A percentile compares a stretch with the other conserved stretches of the same genome.
Conservation (phyloP, 1,140 invertebrate genomes). For the Popillia japonica region DNA sequence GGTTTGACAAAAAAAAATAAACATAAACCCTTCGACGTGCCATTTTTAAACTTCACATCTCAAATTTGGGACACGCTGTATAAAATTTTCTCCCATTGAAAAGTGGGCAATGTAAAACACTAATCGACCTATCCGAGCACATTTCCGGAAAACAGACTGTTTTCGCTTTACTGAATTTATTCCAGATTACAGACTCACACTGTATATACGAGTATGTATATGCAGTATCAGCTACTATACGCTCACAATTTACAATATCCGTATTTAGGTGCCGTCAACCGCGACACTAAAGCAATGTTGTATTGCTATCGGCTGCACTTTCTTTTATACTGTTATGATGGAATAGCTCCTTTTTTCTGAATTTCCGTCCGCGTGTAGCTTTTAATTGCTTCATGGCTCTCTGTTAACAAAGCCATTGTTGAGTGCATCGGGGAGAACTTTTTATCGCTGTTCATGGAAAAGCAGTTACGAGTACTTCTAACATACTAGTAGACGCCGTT, state of each 20-base stretch:
- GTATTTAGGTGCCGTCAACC: background rate
- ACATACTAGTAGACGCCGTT: background rate
- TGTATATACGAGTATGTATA: too few relatives aligned
- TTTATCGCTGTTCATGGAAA: conserved; percentile 22
- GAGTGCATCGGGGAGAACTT: background rate
- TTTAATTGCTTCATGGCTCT: conserved; percentile 13
- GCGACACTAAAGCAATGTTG: background rate
- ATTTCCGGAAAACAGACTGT: too few relatives aligned
- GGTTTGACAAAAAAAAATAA: too few relatives aligned
- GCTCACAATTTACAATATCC: background rate
- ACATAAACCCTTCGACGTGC: too few relatives aligned
- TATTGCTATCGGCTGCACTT: conserved; percentile 16
- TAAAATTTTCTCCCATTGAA: too few relatives aligned
- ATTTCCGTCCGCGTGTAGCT: conserved; percentile 17
- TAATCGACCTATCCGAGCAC: too few relatives aligned
- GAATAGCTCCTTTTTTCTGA: conserved; percentile 14
- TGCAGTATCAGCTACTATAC: background rate
- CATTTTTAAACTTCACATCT: too few relatives aligned
- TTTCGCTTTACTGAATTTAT: too few relatives aligned
- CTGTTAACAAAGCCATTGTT: conserved; percentile 20
- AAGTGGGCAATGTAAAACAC: too few relatives aligned
- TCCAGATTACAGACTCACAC: too few relatives aligned
- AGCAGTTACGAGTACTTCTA: background rate
- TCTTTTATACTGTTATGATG: background rate
- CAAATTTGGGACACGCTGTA: too few relatives aligned